Evolutionary conservation across 92 coral and sea anemone species (phyloP).

Genomic region (Bergia sp.): DNA sequence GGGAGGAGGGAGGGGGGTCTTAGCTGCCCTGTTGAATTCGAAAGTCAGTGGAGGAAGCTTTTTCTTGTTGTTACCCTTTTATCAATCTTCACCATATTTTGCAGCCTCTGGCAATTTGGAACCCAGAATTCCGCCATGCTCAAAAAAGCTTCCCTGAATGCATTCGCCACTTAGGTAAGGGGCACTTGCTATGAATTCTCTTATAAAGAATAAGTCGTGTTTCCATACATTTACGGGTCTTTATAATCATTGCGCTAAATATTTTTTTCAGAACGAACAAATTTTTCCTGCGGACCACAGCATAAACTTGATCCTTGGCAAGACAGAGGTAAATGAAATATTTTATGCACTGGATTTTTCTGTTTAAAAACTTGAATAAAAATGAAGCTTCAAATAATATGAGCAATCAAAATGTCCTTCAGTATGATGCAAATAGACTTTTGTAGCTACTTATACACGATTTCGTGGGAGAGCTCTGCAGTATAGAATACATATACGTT

Average conservation of each 20-base stretch:
- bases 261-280: constrained; percentile 70
- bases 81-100: not conserved
- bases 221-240: not conserved
- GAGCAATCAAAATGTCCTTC: not conserved
- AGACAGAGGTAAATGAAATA: constrained; percentile 70
- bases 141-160: constrained; percentile 69
- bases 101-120: constrained; percentile 99
- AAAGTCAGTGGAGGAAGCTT: too few species aligned
- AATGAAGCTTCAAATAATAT: too few species aligned
- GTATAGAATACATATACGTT: too few species aligned
- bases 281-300: constrained; percentile 79
- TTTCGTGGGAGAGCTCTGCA: too few species aligned
- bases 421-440: too few species aligned
- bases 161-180: constrained; percentile 74
- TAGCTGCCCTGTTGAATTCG: too few species aligned
- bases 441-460: too few species aligned
- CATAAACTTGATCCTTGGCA: constrained; percentile 75
- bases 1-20: too few species aligned
- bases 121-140: constrained; percentile 87
- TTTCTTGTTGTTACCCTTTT: not conserved
- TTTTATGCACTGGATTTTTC: not conserved
- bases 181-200: not conserved
- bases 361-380: not conserved
- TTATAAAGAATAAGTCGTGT: not conserved
- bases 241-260: not conserved